These are phyloP conservation scores for Manis crassicaudata DNA, from an alignment of 2,797 vertebrate species.

Conservation along the genomic window DNA sequence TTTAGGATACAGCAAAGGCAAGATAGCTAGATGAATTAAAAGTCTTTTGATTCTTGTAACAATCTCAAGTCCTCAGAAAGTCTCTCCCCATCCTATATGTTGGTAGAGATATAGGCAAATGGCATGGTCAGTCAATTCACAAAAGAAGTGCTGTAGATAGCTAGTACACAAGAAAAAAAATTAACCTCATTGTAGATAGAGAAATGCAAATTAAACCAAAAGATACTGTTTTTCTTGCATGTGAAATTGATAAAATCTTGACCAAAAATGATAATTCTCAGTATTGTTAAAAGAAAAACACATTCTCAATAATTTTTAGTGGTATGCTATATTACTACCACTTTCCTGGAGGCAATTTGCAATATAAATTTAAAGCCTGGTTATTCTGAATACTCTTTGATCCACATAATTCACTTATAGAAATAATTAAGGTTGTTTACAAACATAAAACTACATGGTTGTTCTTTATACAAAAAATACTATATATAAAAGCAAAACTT, in stretches of 20 bases:
- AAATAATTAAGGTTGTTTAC: background rate
- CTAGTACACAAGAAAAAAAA: background rate
- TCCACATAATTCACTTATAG: background rate
- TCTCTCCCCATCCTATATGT: background rate
- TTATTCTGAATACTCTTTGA: background rate
- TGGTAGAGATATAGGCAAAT: background rate
- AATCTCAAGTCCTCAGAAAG: background rate
- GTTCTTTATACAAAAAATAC: background rate
- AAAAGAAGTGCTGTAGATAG: background rate
- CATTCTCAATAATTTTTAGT: background rate
- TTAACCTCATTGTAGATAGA: background rate
- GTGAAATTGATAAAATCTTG: background rate
- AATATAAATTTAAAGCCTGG: background rate
- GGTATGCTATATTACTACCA: background rate
- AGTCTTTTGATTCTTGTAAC: background rate
- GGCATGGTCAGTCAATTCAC: background rate
- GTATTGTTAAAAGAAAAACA: background rate
- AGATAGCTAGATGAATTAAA: background rate
- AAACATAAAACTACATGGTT: background rate
- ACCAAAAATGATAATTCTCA: background rate
- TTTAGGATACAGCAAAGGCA: conserved; percentile 14
- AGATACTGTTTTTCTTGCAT: conserved; percentile 12
- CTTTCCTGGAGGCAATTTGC: background rate
- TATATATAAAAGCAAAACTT: conserved; percentile 2
- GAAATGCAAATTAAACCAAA: conserved; percentile 23